Conservation (phyloP, 2,113 vertebrate genomes). For the Psophia crepitans region DNA sequence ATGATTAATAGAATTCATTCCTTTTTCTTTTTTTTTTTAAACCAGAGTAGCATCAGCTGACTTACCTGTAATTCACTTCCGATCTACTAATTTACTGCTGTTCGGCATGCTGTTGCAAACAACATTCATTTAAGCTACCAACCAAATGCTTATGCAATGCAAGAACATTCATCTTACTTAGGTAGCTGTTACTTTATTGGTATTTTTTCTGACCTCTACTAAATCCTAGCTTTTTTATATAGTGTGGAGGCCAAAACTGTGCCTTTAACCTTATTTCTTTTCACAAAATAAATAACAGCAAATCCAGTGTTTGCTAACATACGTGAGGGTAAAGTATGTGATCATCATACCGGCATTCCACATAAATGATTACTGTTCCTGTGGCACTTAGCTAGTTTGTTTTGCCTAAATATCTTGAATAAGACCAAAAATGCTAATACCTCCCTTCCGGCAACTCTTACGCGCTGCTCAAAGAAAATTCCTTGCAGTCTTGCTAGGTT, state of each 20-base stretch:
- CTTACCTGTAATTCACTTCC: neutral
- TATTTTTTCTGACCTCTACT: neutral
- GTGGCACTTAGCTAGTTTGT: neutral
- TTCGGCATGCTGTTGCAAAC: neutral
- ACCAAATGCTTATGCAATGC: neutral
- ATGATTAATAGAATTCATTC: neutral
- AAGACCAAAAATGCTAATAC: neutral
- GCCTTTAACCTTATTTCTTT: neutral
- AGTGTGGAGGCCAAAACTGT: neutral
- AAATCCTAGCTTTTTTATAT: neutral
- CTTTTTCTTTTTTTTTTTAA: neutral
- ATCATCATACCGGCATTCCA: neutral
- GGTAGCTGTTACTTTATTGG: accelerated
- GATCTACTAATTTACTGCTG: neutral
- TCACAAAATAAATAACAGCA: neutral
- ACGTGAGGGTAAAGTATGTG: accelerated
- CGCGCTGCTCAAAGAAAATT: neutral
- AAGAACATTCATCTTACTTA: neutral
- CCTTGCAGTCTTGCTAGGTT: neutral
- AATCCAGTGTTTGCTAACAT: neutral
- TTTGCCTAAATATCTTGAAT: neutral
- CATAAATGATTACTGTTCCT: neutral
- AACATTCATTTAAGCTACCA: neutral
- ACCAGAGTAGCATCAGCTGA: neutral
- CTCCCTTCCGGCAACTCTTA: neutral